Percentiles rank a stretch among this genome's conserved stretches.
These are phyloP conservation scores for Geopemphigus sp. DNA, from an alignment of 1,140 invertebrate genomes.

Conservation along the genomic window DNA sequence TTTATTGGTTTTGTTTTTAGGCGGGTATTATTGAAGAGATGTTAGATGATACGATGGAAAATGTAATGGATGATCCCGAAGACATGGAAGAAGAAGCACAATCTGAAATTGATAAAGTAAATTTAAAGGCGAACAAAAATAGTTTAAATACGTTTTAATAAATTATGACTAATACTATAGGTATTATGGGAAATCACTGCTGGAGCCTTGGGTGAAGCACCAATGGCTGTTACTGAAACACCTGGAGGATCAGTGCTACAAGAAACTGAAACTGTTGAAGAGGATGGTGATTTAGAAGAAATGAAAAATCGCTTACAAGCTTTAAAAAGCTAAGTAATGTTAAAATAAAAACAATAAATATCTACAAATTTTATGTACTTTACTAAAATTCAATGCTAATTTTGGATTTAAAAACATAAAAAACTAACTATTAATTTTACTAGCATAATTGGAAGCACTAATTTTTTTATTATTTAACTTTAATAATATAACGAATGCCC, in stretches of 20 bases:
- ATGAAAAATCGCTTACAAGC: constrained; percentile 83
- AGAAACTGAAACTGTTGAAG: constrained; percentile 61
- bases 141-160: constrained; percentile 1
- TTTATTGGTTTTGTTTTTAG: constrained; percentile 54
- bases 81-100: constrained; percentile 91
- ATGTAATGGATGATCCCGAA: constrained; percentile 76
- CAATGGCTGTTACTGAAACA: constrained; percentile 61
- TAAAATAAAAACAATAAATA: background rate
- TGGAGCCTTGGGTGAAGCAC: constrained; percentile 87
- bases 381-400: constrained; percentile 3
- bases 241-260: constrained; percentile 66
- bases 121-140: constrained; percentile 44
- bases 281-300: constrained; percentile 77
- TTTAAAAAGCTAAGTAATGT: constrained; percentile 59
- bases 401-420: background rate
- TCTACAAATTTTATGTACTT: background rate
- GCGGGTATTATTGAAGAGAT: constrained; percentile 99
- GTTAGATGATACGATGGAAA: constrained; percentile 96
- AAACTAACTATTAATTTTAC: constrained; percentile 13
- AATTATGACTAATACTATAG: constrained; percentile 56
- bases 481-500: background rate
- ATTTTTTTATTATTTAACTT: background rate
- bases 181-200: constrained; percentile 94
- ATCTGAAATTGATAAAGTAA: constrained; percentile 86
- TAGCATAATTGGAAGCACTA: background rate